phyloP scores from a whole-genome alignment of 2,797 vertebrate species.

The Rhabdophis nuchalis region DNA sequence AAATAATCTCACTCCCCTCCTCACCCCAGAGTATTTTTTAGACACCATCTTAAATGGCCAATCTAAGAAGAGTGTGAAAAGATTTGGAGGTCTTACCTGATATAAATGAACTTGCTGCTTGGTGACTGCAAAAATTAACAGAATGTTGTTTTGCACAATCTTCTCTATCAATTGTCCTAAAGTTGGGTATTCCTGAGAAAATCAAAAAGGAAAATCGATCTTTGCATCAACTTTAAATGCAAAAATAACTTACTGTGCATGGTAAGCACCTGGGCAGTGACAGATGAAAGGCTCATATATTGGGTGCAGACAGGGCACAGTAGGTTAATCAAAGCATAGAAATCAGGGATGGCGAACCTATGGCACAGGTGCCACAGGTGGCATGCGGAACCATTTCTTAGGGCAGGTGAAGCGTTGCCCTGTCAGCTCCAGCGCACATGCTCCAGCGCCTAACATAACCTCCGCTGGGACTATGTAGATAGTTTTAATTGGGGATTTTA shows the following conservation, averaged over 20 bases:
- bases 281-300: background rate
- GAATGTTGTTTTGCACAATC: slow-evolving; percentile 93
- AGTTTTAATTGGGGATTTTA: too few species aligned
- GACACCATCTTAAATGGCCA: background rate
- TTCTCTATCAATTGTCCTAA: slow-evolving; percentile 95
- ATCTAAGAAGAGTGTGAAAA: background rate
- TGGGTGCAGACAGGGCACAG: background rate
- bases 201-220: slow-evolving; percentile 38
- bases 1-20: background rate
- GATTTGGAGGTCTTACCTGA: slow-evolving; percentile 75
- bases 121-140: slow-evolving; percentile 95
- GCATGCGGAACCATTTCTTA: too few species aligned
- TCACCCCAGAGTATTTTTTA: background rate
- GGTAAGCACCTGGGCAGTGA: background rate
- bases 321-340: background rate
- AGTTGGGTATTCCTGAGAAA: slow-evolving; percentile 90
- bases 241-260: background rate
- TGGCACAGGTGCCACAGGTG: too few species aligned
- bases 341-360: too few species aligned
- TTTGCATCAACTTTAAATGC: background rate
- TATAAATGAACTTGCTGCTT: slow-evolving; percentile 79
- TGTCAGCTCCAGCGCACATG: too few species aligned
- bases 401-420: too few species aligned
- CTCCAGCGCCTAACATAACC: too few species aligned
- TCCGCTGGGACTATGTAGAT: too few species aligned